phyloP scores from a whole-genome alignment of 2,888 invertebrate species.

The Scelioninae gen. 2 region DNA sequence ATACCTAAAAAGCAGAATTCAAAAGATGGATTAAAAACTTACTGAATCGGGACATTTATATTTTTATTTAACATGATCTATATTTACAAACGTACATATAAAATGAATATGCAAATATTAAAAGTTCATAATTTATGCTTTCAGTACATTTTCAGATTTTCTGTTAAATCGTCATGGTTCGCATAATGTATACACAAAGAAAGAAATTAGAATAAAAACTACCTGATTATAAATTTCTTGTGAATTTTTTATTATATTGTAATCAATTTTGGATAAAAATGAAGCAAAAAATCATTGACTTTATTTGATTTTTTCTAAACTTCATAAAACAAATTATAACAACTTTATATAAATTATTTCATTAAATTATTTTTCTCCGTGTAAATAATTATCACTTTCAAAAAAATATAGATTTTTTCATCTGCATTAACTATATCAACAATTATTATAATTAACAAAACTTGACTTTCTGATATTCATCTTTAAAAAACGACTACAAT shows the following conservation, averaged over 20 bases:
- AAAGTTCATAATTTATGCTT: constrained; percentile 21
- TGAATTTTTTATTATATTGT: too few species aligned
- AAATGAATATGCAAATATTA: constrained; percentile 32
- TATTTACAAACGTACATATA: constrained; percentile 43
- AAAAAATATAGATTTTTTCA: too few species aligned
- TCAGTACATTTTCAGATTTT: constrained; percentile 24
- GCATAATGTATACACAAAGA: neutral
- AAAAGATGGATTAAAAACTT: neutral
- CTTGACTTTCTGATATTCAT: neutral
- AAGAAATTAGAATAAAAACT: too few species aligned
- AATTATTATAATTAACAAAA: constrained; percentile 1
- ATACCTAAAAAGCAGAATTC: neutral
- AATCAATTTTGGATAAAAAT: too few species aligned
- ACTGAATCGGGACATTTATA: constrained; percentile 3
- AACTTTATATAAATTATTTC: too few species aligned
- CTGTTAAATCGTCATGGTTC: constrained; percentile 21
- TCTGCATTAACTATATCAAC: too few species aligned
- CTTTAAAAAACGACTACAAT: neutral
- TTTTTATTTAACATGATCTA: constrained; percentile 30
- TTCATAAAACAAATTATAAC: too few species aligned
- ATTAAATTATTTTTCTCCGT: too few species aligned
- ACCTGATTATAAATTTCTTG: too few species aligned
- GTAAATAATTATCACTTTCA: too few species aligned
- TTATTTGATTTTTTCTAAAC: too few species aligned
- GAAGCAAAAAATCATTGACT: too few species aligned